These are phyloP conservation scores for Cephonodes hylas DNA, from an alignment of 2,888 invertebrate species.

Conservation along the genomic window DNA sequence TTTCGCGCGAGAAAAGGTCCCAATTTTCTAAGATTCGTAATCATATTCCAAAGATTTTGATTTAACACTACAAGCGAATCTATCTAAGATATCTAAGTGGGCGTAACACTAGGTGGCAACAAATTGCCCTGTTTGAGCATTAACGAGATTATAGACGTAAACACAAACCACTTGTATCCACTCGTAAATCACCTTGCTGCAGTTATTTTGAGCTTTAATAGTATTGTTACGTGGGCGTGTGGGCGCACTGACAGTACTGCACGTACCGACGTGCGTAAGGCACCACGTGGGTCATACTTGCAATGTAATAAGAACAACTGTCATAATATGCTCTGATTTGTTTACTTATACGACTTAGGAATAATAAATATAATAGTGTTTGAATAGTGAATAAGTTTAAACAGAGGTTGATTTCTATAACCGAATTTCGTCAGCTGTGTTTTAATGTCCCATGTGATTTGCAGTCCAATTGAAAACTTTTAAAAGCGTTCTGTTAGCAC, in stretches of 20 bases:
- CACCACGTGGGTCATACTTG: not conserved
- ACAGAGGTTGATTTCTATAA: too few species aligned
- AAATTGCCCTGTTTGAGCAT: not conserved
- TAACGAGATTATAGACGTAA: not conserved
- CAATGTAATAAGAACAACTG: too few species aligned
- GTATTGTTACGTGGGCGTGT: not conserved
- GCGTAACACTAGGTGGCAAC: not conserved
- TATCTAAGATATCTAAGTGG: not conserved
- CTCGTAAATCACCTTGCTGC: slow-evolving; percentile 4
- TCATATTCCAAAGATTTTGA: not conserved
- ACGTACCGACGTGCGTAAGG: not conserved
- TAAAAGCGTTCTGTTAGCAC: too few species aligned
- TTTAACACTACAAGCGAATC: not conserved
- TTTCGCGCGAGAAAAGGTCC: too few species aligned
- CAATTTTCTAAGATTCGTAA: not conserved
- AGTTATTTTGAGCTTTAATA: not conserved
- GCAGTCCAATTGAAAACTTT: too few species aligned
- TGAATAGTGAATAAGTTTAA: too few species aligned
- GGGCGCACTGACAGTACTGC: not conserved
- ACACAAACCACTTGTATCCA: not conserved
- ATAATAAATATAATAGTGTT: too few species aligned
- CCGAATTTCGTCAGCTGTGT: too few species aligned
- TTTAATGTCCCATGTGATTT: too few species aligned
- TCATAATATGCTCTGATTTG: too few species aligned
- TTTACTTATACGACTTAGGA: too few species aligned